phyloP scores from a whole-genome alignment of 2,888 invertebrate species.

The Ophion costatus region DNA sequence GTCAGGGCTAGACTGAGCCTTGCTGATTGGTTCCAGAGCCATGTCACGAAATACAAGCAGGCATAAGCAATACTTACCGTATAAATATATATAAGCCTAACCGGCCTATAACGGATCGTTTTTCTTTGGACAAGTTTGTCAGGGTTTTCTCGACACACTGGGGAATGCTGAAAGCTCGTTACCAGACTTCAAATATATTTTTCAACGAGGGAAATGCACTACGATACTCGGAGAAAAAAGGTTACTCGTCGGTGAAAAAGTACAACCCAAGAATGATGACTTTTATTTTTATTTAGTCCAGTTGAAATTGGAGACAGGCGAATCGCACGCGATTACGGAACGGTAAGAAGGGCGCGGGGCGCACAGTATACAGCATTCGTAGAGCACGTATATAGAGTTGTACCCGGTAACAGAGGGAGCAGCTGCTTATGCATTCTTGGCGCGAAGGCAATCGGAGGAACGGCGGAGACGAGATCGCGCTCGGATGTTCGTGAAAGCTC shows the following conservation, averaged over 20 bases:
- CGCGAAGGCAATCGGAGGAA: conserved; percentile 81
- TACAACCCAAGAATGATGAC: too few relatives aligned
- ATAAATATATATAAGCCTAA: conserved; percentile 48
- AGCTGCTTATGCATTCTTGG: conserved; percentile 81
- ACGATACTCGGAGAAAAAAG: too few relatives aligned
- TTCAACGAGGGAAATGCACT: background rate
- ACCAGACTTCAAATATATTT: conserved; percentile 19
- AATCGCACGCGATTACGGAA: background rate
- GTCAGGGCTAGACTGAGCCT: conserved; percentile 72
- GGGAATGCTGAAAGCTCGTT: conserved; percentile 19
- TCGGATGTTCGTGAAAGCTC: conserved; percentile 56
- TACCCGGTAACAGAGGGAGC: conserved; percentile 11
- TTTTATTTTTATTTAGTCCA: too few relatives aligned
- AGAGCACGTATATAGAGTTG: background rate
- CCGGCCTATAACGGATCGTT: conserved; percentile 43
- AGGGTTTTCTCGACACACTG: conserved; percentile 10
- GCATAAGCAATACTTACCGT: conserved; percentile 32
- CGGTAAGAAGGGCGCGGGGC: background rate
- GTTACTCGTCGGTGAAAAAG: too few relatives aligned
- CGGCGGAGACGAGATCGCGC: conserved; percentile 67
- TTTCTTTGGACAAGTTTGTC: conserved; percentile 43
- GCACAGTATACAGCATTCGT: conserved; percentile 9
- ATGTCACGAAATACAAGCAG: conserved; percentile 61
- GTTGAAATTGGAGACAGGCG: background rate
- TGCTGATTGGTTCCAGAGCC: conserved; percentile 74